phyloP scores from a whole-genome alignment of 2,797 vertebrate genomes.

The Lepidocolaptes lacrymiger region DNA sequence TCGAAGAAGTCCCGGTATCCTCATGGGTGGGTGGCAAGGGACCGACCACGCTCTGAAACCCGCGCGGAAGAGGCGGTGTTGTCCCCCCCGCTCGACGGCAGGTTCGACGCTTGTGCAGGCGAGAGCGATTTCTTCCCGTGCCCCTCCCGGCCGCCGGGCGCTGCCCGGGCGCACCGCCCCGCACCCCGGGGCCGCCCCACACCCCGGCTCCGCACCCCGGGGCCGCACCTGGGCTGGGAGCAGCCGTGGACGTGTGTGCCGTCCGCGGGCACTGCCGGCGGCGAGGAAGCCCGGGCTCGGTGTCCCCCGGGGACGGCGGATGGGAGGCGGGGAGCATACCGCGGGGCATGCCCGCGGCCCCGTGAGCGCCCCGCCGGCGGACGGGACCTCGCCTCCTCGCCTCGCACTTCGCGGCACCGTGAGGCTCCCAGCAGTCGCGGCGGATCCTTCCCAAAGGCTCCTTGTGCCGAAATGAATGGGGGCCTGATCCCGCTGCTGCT shows the following conservation, averaged over 20 bases:
- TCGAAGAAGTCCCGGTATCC: background rate
- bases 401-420: conserved; percentile 18
- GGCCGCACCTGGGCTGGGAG: background rate
- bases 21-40: background rate
- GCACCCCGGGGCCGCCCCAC: background rate
- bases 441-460: background rate
- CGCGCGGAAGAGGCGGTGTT: background rate
- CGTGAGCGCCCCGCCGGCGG: background rate
- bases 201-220: background rate
- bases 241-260: background rate
- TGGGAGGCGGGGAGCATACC: background rate
- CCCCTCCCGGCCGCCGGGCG: background rate
- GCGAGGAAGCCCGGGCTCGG: background rate
- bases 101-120: conserved; percentile 23
- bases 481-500: background rate
- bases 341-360: background rate
- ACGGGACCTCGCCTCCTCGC: background rate
- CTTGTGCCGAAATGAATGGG: background rate
- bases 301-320: background rate
- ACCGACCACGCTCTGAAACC: background rate
- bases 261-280: accelerated
- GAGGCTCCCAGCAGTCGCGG: background rate
- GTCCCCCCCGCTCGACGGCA: background rate
- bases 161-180: background rate
- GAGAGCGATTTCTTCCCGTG: conserved; percentile 49